Conservation (phyloP, 2,113 vertebrate genomes). For the Cyprinodon tularosa region DNA sequence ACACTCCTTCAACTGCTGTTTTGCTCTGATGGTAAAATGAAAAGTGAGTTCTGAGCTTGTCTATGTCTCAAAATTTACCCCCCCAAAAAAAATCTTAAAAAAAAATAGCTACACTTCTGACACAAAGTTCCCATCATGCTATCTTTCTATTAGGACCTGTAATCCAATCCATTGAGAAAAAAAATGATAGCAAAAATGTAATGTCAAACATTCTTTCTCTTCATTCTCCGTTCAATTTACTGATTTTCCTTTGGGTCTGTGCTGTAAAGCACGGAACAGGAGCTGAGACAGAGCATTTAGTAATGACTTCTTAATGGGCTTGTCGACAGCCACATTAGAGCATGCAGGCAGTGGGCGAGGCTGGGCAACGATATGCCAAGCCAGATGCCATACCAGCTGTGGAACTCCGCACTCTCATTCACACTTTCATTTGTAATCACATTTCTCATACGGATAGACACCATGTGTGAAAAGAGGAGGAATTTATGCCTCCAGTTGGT, state of each 20-base stretch:
- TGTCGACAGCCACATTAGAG: conserved; percentile 81
- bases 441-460: conserved; percentile 74
- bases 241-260: conserved; percentile 61
- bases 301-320: conserved; percentile 81
- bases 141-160: background rate
- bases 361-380: conserved; percentile 75
- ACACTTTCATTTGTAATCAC: conserved; percentile 77
- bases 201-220: background rate
- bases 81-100: too few relatives aligned
- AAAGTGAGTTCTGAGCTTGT: conserved; percentile 27
- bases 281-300: conserved; percentile 77
- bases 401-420: conserved; percentile 69
- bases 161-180: background rate
- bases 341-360: conserved; percentile 71
- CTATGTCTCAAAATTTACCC: conserved; percentile 7
- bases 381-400: conserved; percentile 80
- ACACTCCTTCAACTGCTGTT: conserved; percentile 6
- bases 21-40: conserved; percentile 39
- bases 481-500: conserved; percentile 64
- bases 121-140: background rate
- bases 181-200: background rate
- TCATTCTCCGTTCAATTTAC: conserved; percentile 25
- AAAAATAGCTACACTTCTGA: conserved; percentile 3
- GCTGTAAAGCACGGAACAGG: conserved; percentile 70
- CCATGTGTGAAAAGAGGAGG: conserved; percentile 69